Base-by-base conservation (phyloP, 1,140 invertebrate species). In the Magallana angulata region DNA sequence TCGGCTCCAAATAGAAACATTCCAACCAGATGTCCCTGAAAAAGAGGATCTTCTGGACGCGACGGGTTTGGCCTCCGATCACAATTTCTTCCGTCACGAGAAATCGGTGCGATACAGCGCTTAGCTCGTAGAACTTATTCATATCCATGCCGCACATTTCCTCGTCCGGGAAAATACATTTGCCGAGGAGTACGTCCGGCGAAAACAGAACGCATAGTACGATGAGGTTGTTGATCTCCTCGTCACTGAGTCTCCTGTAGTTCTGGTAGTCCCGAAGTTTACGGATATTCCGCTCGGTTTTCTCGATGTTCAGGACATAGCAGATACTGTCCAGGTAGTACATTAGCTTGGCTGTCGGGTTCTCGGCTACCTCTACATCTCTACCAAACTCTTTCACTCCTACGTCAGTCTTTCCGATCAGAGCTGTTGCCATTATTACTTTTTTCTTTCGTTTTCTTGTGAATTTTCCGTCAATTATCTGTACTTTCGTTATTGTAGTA, bases 261-360 rank as follows among this genome's bases (percentile, higher is more conserved):
- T 84, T 86, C 0, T 82, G 30, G 64, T 87, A 90, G 36, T 89
- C 64, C 57, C 89, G 59, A 16, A 91, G 83, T 56, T 87, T 80
- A 24, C 80, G 85, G 1, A 91, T 76, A 57, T 91, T 85, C 1
- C 36, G 16, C 30, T 86, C 85, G 76, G 85, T 84, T 59, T 86
- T 86, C 56, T 89, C 62, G 30, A 91, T 64, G 30, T 90, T 81
- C 48, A 91, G 87, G 24, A 89, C 89, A 60, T 86, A 90, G 36
- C 90, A 90, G n/a, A 92, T 89, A 82, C 89, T 90, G 56, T 89
- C 83, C 24, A 92, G 85, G 59, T 92, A 92, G 18, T 91, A 91
- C 91, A 91, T 92, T 8, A 92, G 48, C 85, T 89, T 88, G 12
- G 90, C 91, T 30, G 71, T 83, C 0, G 90, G 90, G 57, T 89